Evolutionary conservation across 2,888 invertebrate genomes (phyloP).

Genomic region (Mesoligia furuncula): DNA sequence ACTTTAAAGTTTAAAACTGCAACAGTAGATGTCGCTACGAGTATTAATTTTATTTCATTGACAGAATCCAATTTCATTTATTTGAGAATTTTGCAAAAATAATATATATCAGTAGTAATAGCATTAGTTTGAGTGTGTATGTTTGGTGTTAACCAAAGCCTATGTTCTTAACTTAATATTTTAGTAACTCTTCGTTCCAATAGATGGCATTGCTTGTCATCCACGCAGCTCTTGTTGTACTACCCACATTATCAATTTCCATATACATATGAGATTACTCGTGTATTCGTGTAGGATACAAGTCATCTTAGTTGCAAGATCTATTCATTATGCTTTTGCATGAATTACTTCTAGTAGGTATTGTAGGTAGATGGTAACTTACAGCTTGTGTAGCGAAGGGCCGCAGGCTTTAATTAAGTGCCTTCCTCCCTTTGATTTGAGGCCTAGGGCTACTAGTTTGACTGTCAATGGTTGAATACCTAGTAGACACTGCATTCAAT

Average conservation of each 20-base stretch:
- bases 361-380: constrained; percentile 4
- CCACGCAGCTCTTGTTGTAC: constrained; percentile 20
- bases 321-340: constrained; percentile 42
- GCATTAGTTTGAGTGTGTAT: background rate
- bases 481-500: background rate
- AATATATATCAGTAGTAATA: background rate
- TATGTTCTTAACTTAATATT: background rate
- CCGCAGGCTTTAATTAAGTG: background rate
- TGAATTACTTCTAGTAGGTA: constrained; percentile 26
- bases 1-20: background rate
- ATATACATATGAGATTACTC: constrained; percentile 50
- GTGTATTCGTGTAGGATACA: constrained; percentile 48
- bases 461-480: constrained; percentile 5
- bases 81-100: too few species aligned
- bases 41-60: background rate
- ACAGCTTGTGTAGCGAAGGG: background rate
- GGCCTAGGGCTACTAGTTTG: constrained; percentile 4
- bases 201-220: constrained; percentile 54
- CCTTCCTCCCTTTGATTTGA: constrained; percentile 17
- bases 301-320: constrained; percentile 44
- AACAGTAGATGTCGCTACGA: constrained; percentile 35
- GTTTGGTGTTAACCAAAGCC: too few species aligned
- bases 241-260: constrained; percentile 62
- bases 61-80: background rate
- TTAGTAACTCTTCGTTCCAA: constrained; percentile 7